These are phyloP conservation scores for Camelus bactrianus DNA, from an alignment of 2,113 vertebrate species.

Conservation along the genomic window DNA sequence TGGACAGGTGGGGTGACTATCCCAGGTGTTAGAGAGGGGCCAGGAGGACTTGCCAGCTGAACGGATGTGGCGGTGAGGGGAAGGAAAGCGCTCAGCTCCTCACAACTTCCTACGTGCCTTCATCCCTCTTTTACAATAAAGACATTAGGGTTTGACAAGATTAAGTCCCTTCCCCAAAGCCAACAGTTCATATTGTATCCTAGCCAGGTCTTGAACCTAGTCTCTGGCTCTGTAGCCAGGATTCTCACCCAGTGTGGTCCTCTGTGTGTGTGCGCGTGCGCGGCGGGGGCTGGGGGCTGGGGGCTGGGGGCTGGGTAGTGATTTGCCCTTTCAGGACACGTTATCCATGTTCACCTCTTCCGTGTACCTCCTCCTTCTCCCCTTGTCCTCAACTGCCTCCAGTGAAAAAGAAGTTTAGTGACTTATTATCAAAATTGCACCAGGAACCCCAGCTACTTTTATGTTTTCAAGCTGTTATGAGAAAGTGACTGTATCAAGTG, in stretches of 20 bases:
- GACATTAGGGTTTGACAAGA: background rate
- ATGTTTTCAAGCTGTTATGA: constrained; percentile 36
- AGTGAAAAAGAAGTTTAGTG: background rate
- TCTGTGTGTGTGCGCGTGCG: background rate
- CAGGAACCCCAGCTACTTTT: background rate
- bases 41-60: background rate
- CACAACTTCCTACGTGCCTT: background rate
- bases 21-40: background rate
- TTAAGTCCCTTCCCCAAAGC: background rate
- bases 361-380: background rate
- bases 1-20: background rate
- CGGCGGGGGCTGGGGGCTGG: accelerated
- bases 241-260: accelerated
- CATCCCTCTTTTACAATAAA: background rate
- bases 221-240: background rate
- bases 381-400: background rate
- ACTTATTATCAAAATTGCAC: background rate
- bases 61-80: background rate
- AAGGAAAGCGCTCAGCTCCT: background rate
- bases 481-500: background rate
- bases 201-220: background rate
- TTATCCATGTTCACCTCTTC: background rate
- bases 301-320: no score
- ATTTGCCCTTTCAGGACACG: background rate
- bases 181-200: background rate